These are phyloP conservation scores for Falco concolor DNA, from an alignment of 2,797 vertebrate genomes.

Conservation along the genomic window DNA sequence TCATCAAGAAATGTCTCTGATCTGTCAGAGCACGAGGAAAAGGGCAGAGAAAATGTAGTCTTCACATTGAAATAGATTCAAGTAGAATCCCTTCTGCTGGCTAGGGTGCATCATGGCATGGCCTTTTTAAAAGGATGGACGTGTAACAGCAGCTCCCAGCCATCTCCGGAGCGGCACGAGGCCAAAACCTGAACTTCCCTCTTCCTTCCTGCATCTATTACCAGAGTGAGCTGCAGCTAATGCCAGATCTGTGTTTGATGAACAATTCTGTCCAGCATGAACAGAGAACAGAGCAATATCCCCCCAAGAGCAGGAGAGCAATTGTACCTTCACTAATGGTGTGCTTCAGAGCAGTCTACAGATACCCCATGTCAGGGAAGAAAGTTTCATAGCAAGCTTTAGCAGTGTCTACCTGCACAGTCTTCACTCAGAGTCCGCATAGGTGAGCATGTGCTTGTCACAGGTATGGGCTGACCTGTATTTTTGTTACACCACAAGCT, in stretches of 20 bases:
- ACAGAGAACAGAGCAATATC: background rate
- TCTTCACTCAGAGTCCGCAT: background rate
- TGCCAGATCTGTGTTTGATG: background rate
- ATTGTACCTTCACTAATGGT: background rate
- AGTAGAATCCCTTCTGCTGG: background rate
- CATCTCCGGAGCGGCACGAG: background rate
- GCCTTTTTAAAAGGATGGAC: background rate
- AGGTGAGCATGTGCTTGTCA: background rate
- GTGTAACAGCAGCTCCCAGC: background rate
- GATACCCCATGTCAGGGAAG: background rate
- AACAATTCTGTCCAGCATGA: background rate
- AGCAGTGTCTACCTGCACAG: background rate
- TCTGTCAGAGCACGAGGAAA: background rate
- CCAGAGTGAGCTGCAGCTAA: background rate
- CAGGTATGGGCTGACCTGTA: fast-evolving
- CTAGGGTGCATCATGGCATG: background rate
- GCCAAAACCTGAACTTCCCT: background rate
- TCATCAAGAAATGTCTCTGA: background rate
- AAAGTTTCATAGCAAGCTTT: background rate
- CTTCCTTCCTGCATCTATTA: background rate
- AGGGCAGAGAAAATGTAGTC: background rate
- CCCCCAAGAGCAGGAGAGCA: background rate
- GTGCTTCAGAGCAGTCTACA: background rate
- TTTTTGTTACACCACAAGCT: background rate
- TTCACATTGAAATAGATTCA: background rate